Evolutionary conservation across 2,888 invertebrate species (phyloP).

Genomic region (Drosophila diplacantha): DNA sequence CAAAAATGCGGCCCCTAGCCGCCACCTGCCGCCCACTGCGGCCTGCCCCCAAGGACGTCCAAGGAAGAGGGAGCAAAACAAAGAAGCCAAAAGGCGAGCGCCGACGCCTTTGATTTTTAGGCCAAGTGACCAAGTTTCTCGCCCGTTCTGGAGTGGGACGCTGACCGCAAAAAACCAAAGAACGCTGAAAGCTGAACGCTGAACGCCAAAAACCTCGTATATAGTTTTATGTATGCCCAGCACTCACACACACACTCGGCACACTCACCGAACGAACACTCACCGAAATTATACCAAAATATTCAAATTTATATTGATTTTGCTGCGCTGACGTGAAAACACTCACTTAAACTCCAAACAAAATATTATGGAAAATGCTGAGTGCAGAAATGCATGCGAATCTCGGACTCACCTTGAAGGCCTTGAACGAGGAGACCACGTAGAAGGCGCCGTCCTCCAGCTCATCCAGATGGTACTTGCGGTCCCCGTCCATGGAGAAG

Average conservation of each 20-base stretch:
- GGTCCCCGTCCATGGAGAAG: constrained; percentile 93
- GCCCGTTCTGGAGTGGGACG: constrained; percentile 31
- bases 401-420: constrained; percentile 86
- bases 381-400: constrained; percentile 24
- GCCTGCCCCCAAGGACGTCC: constrained; percentile 13
- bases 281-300: constrained; percentile 68
- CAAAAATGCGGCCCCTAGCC: constrained; percentile 49
- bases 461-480: constrained; percentile 90
- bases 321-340: constrained; percentile 61
- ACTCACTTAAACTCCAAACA: constrained; percentile 55
- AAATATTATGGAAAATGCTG: constrained; percentile 17
- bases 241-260: constrained; percentile 9
- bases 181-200: constrained; percentile 20
- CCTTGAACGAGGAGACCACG: constrained; percentile 94
- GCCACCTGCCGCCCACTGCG: constrained; percentile 9
- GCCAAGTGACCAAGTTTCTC: constrained; percentile 57
- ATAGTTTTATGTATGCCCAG: constrained; percentile 50
- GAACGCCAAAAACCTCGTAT: constrained; percentile 41
- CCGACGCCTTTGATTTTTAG: constrained; percentile 56
- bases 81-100: constrained; percentile 47
- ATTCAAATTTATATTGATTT: constrained; percentile 77
- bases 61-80: constrained; percentile 54
- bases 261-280: constrained; percentile 3
- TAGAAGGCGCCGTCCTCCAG: constrained; percentile 94
- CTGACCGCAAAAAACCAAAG: constrained; percentile 55